phyloP scores from a whole-genome alignment of 1,140 invertebrate species.

The Pseudomyrmex dendroicus region DNA sequence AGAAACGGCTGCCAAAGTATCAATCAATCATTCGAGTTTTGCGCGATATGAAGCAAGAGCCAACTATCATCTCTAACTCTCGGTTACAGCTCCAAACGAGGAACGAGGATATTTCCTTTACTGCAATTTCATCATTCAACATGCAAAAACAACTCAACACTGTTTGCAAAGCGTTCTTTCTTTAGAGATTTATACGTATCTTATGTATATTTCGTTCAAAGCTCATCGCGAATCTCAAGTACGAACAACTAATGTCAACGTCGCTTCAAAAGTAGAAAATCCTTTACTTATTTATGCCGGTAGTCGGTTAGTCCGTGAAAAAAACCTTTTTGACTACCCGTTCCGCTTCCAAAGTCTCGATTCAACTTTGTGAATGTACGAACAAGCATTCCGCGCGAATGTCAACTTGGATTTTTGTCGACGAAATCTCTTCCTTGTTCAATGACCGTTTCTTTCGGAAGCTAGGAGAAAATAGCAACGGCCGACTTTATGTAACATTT shows the following conservation, averaged over 20 bases:
- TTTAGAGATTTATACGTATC: background rate
- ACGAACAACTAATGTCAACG: conserved; percentile 1
- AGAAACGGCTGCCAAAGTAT: conserved; percentile 19
- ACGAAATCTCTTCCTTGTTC: conserved; percentile 7
- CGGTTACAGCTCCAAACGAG: conserved; percentile 13
- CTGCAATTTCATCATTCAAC: background rate
- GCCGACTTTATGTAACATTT: no score
- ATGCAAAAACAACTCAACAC: conserved; percentile 5
- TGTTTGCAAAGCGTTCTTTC: background rate
- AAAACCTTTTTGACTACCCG: conserved; percentile 37
- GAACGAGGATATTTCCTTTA: conserved; percentile 16
- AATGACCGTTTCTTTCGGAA: conserved; percentile 38
- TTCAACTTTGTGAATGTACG: conserved; percentile 24
- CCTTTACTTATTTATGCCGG: conserved; percentile 44
- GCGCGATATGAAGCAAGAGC: background rate
- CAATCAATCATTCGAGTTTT: conserved; percentile 49
- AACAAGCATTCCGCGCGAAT: conserved; percentile 36
- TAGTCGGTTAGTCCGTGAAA: background rate
- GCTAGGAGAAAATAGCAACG: background rate
- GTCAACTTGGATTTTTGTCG: conserved; percentile 24
- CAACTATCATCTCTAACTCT: conserved; percentile 46
- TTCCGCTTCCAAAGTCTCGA: conserved; percentile 13
- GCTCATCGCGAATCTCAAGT: background rate
- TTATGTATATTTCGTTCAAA: background rate
- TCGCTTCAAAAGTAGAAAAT: conserved; percentile 19